Conservation (phyloP, 2,888 invertebrate genomes). For the Exephanes ischioxanthus region DNA sequence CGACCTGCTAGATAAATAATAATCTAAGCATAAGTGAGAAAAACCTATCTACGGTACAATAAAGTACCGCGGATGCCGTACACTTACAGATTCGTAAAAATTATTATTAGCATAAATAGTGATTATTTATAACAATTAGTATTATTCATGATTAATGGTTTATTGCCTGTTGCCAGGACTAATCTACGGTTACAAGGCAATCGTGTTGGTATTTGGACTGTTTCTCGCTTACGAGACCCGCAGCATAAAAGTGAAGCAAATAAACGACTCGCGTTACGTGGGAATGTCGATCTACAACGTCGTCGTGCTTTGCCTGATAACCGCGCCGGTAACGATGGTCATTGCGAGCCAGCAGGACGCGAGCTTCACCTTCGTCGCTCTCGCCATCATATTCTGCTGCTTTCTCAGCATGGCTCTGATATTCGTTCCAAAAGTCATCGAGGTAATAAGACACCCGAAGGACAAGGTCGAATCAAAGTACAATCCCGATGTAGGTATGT, state of each 20-base stretch:
- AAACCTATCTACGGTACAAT: no score
- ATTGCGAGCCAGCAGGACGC: slow-evolving; percentile 99
- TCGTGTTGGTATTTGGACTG: slow-evolving; percentile 98
- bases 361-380: slow-evolving; percentile 97
- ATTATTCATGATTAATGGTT: background rate
- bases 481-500: slow-evolving; percentile 92
- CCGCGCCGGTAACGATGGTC: slow-evolving; percentile 98
- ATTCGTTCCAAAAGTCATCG: slow-evolving; percentile 99
- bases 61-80: no score
- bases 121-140: background rate
- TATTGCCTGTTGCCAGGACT: slow-evolving; percentile 88
- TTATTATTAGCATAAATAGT: no score
- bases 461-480: slow-evolving; percentile 96
- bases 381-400: slow-evolving; percentile 98
- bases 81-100: no score
- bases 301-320: slow-evolving; percentile 98
- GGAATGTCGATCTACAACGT: slow-evolving; percentile 99
- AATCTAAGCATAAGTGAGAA: no score
- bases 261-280: slow-evolving; percentile 99
- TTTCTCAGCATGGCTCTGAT: slow-evolving; percentile 99
- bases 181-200: slow-evolving; percentile 98
- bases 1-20: no score
- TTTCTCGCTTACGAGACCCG: slow-evolving; percentile 99
- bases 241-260: slow-evolving; percentile 97
- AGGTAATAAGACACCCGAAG: slow-evolving; percentile 94